phyloP scores from a whole-genome alignment of 2,797 vertebrate species.

The Neoniphon sammara region DNA sequence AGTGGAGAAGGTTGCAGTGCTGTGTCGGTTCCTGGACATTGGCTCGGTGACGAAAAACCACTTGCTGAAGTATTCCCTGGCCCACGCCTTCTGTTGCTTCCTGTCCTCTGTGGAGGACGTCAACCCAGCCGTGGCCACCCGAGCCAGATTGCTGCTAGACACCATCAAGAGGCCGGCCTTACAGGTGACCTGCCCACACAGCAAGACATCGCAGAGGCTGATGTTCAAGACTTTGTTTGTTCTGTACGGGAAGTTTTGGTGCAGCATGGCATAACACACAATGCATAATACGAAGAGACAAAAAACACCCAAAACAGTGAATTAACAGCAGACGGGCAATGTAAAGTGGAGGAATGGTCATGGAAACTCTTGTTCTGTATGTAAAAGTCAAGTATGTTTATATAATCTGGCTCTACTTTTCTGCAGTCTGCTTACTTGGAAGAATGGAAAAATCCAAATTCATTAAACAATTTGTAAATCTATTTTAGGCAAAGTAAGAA shows the following conservation, averaged over 20 bases:
- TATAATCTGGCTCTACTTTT: too few species aligned
- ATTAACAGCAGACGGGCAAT: neutral
- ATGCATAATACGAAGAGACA: neutral
- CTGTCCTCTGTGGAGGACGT: conserved; percentile 97
- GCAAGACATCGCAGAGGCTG: neutral
- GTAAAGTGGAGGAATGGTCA: neutral
- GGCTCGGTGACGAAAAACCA: conserved; percentile 98
- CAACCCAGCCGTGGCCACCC: conserved; percentile 96
- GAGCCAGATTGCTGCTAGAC: conserved; percentile 94
- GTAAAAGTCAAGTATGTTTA: too few species aligned
- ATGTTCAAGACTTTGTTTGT: neutral
- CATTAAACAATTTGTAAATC: neutral
- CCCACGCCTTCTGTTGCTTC: conserved; percentile 98
- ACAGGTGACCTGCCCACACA: conserved; percentile 83
- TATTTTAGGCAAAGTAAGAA: neutral
- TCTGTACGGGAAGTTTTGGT: neutral
- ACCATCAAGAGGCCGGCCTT: conserved; percentile 96
- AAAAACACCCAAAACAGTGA: neutral
- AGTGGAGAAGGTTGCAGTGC: conserved; percentile 98
- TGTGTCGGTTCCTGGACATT: conserved; percentile 98
- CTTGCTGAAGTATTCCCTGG: conserved; percentile 94
- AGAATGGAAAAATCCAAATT: too few species aligned
- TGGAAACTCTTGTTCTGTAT: too few species aligned
- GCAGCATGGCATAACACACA: neutral
- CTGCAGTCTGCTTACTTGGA: too few species aligned